These are phyloP conservation scores for Nothobranchius kuhntae DNA, from an alignment of 2,113 vertebrate genomes.

Conservation along the genomic window DNA sequence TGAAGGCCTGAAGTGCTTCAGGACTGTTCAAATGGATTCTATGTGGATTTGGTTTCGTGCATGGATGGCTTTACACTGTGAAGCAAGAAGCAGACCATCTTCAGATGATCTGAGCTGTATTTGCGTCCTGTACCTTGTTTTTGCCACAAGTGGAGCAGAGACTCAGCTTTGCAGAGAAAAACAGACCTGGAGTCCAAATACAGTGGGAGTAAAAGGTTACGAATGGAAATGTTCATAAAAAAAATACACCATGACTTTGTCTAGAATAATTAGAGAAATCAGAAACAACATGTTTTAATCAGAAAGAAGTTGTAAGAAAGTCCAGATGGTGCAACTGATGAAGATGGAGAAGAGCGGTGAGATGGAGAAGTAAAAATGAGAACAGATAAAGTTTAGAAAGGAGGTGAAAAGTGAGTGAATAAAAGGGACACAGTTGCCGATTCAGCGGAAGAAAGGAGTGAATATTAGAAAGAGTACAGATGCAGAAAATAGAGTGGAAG, in stretches of 20 bases:
- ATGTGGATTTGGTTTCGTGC: not conserved
- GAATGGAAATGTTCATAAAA: no score
- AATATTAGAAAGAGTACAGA: slow-evolving; percentile 59
- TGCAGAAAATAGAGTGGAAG: slow-evolving; percentile 44
- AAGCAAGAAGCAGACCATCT: not conserved
- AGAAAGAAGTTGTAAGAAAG: no score
- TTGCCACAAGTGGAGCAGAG: not conserved
- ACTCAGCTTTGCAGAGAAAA: no score
- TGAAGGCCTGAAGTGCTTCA: not conserved
- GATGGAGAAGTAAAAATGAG: not conserved
- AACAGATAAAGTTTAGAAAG: slow-evolving; percentile 14
- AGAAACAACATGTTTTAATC: no score
- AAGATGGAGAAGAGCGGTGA: not conserved
- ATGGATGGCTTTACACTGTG: not conserved
- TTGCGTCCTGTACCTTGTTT: not conserved
- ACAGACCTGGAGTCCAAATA: no score
- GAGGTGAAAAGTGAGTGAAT: slow-evolving; percentile 55
- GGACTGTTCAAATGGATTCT: not conserved
- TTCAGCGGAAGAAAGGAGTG: slow-evolving; percentile 45
- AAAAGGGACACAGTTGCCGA: slow-evolving; percentile 45
- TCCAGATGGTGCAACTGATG: no score
- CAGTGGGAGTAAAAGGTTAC: no score
- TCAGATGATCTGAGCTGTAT: not conserved
- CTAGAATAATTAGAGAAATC: no score
- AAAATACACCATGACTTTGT: no score